Base-by-base conservation (phyloP, 2,888 invertebrate species). In the Nemoura dubitans region DNA sequence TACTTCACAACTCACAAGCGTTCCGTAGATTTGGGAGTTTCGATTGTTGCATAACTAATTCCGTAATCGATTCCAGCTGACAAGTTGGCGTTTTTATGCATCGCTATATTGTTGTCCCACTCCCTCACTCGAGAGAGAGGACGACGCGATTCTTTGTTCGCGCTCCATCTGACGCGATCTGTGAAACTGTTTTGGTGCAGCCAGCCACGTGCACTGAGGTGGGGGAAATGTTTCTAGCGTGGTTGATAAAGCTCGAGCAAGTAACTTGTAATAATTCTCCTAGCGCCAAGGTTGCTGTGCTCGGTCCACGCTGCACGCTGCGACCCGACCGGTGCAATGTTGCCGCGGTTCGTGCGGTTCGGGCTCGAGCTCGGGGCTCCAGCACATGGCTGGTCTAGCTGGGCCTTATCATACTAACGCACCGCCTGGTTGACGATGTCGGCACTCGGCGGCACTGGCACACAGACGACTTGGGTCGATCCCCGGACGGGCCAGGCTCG, bases 201-300 rank as follows among this genome's bases (percentile, higher is more conserved):
- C 6, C 29, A 27, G 30, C 25, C 81, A 36, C 36, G 21, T 28
- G 59, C 59, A 21, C 6, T 59, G 59, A 59, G 59, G 59, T 59
- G 59, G 59, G 14, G 59, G 59, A 30, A 43, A 83, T 83, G 83
- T 83, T 83, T 83, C 83, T 42, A 42, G 26, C 21, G 26, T 83
- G 83, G 83, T 26, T 83, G 83, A 26, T 83, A 83, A 26, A 83
- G 83, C 26, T 29, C 25, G 83, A 26, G 83, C 83, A n/a, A 36
- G 83, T 83, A 83, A 43, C 83, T 36, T 42, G 83, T 83, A 42
- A 43, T 83, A 83, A 83, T 83, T 83, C 83, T 83, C 25, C 27
- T 30, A 30, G 43, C 36, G 27, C 42, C 83, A 83, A 83, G 83
- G 83, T 83, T 83, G 83, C 43, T 83, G 3, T 21, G 59, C 21